Evolutionary conservation across 2,888 invertebrate genomes (phyloP), one percentile per base, ranked within the genome.

Genomic region (Cephus pygmeus): DNA sequence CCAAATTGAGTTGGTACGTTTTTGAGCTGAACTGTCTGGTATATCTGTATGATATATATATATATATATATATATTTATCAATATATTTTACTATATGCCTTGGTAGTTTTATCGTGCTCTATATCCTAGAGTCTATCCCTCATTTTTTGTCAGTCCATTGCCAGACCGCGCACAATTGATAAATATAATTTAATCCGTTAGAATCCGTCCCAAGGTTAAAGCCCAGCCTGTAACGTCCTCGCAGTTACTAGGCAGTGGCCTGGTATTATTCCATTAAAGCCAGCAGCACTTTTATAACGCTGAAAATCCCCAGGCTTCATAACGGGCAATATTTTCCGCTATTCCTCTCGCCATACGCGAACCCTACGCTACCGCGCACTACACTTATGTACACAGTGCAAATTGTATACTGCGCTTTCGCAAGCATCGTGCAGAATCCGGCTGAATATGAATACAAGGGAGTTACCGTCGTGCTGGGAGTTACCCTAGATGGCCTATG

Each of bases 391-490:
- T 76, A 80, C 68, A 77, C 76, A 79, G 69, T 69, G 78, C 69
- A 76, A 40, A 40, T 40, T 40, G 40, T 40, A 23, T 23, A 40
- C 9, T 40, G 40, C 23, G 78, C 75, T 73, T 75, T 73, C 74
- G 75, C 79, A 69, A 73, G 56, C 31, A 12, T 33, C 71, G 33
- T 31, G 71, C 71, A 75, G 82, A 81, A 80, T 83, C 80, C 77
- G 75, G 35, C 73, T 81, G 80, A 87, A 85, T 84, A 85, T 85
- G 85, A 85, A 86, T 83, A 81, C 85, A 84, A 83, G 78, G 73
- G 74, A 15, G 31, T 33, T 71, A 33, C 31, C 30, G 31, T 71
- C 71, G 31, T 71, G 31, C 40, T 40, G 40, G 40, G 23, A 40
- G 15, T 69, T 33, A 31, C n/a, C 15, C 69, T 69, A 12, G 30